A percentile compares a stretch with the other conserved stretches of the same genome.
phyloP scores from a whole-genome alignment of 2,797 vertebrate species.

The Pteronotus mesoamericanus region DNA sequence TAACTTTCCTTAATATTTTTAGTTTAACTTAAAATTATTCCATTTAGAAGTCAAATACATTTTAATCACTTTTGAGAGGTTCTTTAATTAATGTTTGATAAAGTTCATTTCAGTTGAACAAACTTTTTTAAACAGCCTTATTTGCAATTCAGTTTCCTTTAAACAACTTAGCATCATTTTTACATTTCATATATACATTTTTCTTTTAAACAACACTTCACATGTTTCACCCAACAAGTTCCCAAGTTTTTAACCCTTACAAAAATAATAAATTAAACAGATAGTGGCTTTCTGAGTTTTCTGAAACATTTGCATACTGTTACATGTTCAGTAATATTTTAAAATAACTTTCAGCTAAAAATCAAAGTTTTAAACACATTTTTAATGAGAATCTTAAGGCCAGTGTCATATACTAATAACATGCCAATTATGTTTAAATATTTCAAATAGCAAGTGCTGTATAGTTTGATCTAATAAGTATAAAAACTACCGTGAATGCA shows the following conservation, averaged over 20 bases:
- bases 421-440: neutral
- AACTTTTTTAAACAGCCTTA: neutral
- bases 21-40: neutral
- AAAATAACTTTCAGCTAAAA: slow-evolving; percentile 37
- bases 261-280: slow-evolving; percentile 23
- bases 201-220: slow-evolving; percentile 31
- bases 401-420: neutral
- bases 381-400: slow-evolving; percentile 27
- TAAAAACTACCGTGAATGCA: neutral
- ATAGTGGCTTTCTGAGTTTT: neutral
- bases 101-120: slow-evolving; percentile 33
- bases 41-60: slow-evolving; percentile 23
- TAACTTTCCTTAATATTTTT: neutral
- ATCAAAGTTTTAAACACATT: neutral
- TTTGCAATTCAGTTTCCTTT: neutral
- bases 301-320: slow-evolving; percentile 9
- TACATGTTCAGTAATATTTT: slow-evolving; percentile 14
- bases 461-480: neutral
- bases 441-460: slow-evolving; percentile 17
- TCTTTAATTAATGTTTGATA: neutral
- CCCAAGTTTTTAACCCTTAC: neutral
- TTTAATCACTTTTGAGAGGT: neutral
- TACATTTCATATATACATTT: neutral
- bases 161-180: slow-evolving; percentile 13
- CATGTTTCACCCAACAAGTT: neutral